Base-by-base conservation (phyloP, 2,113 vertebrate genomes). In the Xiphorhynchus elegans region DNA sequence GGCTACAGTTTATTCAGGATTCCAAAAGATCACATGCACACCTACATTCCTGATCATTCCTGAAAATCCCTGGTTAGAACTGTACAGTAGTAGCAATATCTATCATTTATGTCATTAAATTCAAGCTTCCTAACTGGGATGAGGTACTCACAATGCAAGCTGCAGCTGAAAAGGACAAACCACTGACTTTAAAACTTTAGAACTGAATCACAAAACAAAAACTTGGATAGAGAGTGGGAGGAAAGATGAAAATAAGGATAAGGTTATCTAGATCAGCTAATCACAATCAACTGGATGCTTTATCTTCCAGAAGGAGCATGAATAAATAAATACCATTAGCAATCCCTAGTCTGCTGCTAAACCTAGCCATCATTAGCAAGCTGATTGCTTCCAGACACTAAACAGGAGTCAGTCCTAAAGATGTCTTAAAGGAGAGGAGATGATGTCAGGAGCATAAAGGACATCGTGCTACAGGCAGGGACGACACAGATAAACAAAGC, bases 241-340 rank as follows among this genome's bases (percentile, higher is more conserved):
- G 35, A n/a, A 90, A 88, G 79, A 95, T 31, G 62, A 84, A 90
- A 95, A 93, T 74, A 82, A 91, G 37, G 37, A 73, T 78, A 89
- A 94, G 81, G 69, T 91, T 89, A 96, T 64, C 95, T 83, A 82
- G 84, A 95, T 88, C 59, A 84, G 73, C 69, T 95, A 84, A 94
- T 96, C 83, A 84, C 77, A 95, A 96, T 96, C 93, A 96, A 68
- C 80, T 56, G 67, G 24, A 72, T 96, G 85, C 90, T 93, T 97
- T 91, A 69, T 89, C 79, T 93, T 96, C 53, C 83, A 94, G 31
- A 84, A 92, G 62, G 52, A 84, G 69, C 87, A 96, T 92, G 94
- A 96, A 96, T 96, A 94, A 96, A 95, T 95, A 95, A 95, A 96
- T 70, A 96, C 79, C 81, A 96, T 96, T 96, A 97, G 80, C 93